phyloP scores from a whole-genome alignment of 2,113 vertebrate species.

The Leucosticte australis region DNA sequence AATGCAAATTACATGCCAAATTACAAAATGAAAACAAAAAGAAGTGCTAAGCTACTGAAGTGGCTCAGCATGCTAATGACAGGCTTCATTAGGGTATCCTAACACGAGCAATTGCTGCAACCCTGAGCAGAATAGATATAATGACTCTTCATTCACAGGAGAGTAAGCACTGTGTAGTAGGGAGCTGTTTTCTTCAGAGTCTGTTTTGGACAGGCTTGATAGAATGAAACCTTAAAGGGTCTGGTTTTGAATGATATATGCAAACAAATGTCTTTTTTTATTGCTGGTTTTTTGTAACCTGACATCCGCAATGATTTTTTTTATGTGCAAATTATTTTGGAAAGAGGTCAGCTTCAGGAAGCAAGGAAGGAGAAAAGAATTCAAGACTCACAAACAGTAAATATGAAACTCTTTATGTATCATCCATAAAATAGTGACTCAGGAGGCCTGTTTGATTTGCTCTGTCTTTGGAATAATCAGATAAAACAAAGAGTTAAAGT shows the following conservation, averaged over 20 bases:
- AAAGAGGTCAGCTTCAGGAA: background rate
- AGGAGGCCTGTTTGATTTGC: background rate
- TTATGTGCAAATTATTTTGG: background rate
- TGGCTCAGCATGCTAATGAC: conserved; percentile 33
- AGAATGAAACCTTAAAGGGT: background rate
- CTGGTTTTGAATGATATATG: background rate
- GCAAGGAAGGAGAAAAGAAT: background rate
- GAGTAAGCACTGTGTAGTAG: background rate
- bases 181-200: background rate
- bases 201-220: background rate
- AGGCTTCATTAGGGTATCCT: background rate
- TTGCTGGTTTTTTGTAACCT: background rate
- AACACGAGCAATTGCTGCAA: background rate
- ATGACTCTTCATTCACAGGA: background rate
- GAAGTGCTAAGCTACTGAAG: background rate
- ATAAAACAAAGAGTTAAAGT: background rate
- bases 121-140: background rate
- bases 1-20: conserved; percentile 39
- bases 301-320: background rate
- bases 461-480: background rate
- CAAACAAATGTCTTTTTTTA: background rate
- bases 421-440: conserved; percentile 10
- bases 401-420: conserved; percentile 2
- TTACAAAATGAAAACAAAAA: conserved; percentile 2
- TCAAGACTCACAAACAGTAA: background rate